Percentiles rank a stretch among this genome's conserved stretches.
phyloP scores from a whole-genome alignment of 2,113 vertebrate species.

The Otus sunia region DNA sequence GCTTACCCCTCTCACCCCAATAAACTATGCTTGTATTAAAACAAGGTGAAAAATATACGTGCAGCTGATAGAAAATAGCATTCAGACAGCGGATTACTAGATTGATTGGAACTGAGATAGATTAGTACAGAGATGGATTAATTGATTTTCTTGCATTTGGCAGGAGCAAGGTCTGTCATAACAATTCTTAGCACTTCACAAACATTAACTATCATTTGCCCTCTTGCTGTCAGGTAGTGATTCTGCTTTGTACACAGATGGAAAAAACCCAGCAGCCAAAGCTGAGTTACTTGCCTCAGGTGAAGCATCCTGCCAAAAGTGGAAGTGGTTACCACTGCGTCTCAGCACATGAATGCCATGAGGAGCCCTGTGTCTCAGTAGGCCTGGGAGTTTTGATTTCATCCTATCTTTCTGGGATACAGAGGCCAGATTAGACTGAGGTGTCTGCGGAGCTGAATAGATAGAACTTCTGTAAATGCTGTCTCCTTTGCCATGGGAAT shows the following conservation, averaged over 20 bases:
- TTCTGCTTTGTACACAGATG: neutral
- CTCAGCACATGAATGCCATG: neutral
- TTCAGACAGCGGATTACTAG: neutral
- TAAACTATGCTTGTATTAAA: neutral
- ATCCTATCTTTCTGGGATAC: neutral
- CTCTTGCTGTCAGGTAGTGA: neutral
- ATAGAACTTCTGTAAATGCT: neutral
- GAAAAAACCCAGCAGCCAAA: neutral
- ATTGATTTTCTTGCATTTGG: constrained; percentile 35
- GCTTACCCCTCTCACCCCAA: neutral
- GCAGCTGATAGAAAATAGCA: neutral
- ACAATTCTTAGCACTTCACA: constrained; percentile 4
- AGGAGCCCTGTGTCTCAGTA: neutral
- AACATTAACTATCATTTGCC: neutral
- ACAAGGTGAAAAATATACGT: neutral
- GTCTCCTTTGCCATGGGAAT: neutral
- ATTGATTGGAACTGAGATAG: neutral
- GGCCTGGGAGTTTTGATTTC: neutral
- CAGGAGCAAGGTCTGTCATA: neutral
- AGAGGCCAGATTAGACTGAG: neutral
- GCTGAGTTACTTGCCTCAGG: neutral
- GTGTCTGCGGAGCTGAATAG: neutral
- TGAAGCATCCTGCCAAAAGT: neutral
- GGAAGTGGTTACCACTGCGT: neutral
- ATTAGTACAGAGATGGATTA: neutral